Evolutionary conservation across 2,113 vertebrate species (phyloP), one percentile per base, ranked within the genome.

Genomic region (Megaceryle torquata): DNA sequence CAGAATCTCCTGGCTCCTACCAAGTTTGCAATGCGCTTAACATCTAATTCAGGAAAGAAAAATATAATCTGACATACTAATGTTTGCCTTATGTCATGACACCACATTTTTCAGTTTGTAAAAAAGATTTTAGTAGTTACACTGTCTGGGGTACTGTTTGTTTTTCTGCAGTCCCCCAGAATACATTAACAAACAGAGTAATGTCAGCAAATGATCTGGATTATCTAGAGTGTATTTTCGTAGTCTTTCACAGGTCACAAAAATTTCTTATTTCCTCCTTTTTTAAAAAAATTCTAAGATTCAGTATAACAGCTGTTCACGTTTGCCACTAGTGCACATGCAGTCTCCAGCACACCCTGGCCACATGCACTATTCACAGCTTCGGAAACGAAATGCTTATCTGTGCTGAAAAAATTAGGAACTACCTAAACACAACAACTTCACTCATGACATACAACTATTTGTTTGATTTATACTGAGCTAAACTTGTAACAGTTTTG

Each of bases 21-120:
- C 15, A 64, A 75, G 69, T 29, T 92, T 84, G 65, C 33, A 64
- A 70, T 11, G 60, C 51, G 56, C 39, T 91, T 75, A 92, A 51
- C 65, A 68, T 82, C 81, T 92, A 92, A 89, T 75, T 91, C 60
- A 84, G 77, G 86, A 95, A 96, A 93, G 51, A 93, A 97, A 96
- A 97, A 95, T 92, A 95, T 31, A 86, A 88, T 74, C 67, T 79
- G 72, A 68, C 60, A 95, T 92, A 91, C 69, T 86, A 86, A 71
- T 64, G 46, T 89, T 69, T 95, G 91, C 57, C n/a, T 81, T 85
- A 79, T 85, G 76, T 83, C 86, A 77, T 29, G 79, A 97, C 86
- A 93, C 59, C 41, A 46, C 76, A 94, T 93, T 95, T 89, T 86
- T 95, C 39, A 82, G 51, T 2, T 1, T 35, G 56, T 39, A 82